Evolutionary conservation across 2,797 vertebrate species (phyloP).

Genomic region (Brachymystax lenok): DNA sequence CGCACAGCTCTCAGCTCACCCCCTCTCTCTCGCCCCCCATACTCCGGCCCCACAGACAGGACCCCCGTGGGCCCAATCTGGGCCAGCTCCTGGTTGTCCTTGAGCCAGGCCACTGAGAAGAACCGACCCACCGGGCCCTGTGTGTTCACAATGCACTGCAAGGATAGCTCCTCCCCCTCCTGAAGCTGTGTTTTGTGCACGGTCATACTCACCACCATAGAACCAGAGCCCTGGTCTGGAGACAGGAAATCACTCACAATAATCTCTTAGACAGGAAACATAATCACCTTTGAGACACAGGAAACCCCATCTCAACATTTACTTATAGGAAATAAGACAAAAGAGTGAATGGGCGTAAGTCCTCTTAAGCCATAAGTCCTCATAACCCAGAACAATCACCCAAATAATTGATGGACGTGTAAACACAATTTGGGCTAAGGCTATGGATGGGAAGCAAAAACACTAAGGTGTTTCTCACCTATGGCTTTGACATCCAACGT

Average conservation of each 20-base stretch:
- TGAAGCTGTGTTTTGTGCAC: slow-evolving; percentile 41
- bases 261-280: neutral
- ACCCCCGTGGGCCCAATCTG: slow-evolving; percentile 74
- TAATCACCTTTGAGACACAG: neutral
- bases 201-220: slow-evolving; percentile 65
- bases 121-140: slow-evolving; percentile 52
- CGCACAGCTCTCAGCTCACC: slow-evolving; percentile 75
- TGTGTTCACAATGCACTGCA: slow-evolving; percentile 70
- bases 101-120: slow-evolving; percentile 78
- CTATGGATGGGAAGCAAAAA: neutral
- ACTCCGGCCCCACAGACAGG: slow-evolving; percentile 57
- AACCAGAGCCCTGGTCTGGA: slow-evolving; percentile 35
- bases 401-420: neutral
- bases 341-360: neutral
- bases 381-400: neutral
- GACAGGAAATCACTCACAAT: neutral
- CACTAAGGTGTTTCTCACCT: slow-evolving; percentile 69
- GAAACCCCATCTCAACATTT: neutral
- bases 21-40: slow-evolving; percentile 54
- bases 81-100: slow-evolving; percentile 57
- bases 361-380: too few species aligned
- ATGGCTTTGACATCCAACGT: slow-evolving; percentile 58
- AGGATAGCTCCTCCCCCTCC: slow-evolving; percentile 73
- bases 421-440: neutral
- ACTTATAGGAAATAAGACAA: neutral